These are phyloP conservation scores for Grammomys surdaster DNA, from an alignment of 2,113 vertebrate species.

Conservation along the genomic window DNA sequence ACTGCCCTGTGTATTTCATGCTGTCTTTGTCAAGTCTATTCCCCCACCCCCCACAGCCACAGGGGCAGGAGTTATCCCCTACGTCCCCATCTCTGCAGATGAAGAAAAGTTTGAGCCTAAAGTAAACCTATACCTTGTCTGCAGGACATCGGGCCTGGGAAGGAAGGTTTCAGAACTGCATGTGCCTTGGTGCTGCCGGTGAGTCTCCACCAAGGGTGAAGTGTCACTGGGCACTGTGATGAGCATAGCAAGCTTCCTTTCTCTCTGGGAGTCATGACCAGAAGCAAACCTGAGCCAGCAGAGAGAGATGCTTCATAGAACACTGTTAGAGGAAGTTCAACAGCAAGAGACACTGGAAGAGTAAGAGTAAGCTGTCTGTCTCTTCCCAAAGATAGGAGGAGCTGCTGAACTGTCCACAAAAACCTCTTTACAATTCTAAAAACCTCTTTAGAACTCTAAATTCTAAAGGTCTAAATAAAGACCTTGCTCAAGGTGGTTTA, in stretches of 20 bases:
- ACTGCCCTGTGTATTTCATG: slow-evolving; percentile 63
- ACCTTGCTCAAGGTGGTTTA: neutral
- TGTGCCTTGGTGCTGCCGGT: neutral
- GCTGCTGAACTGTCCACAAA: neutral
- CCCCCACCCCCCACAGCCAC: neutral
- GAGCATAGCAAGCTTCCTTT: neutral
- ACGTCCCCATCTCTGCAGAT: neutral
- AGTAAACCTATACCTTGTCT: neutral
- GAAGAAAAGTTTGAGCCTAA: neutral
- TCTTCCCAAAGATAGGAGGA: neutral
- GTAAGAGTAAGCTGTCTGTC: neutral
- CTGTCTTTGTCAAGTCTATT: slow-evolving; percentile 49
- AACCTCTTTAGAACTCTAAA: neutral
- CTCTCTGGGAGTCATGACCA: neutral
- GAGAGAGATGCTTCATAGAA: neutral
- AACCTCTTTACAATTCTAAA: neutral
- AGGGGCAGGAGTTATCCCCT: neutral
- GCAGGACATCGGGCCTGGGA: neutral
- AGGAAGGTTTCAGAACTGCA: neutral
- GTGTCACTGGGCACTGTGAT: neutral
- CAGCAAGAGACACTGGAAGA: neutral
- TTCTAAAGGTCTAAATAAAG: no score
- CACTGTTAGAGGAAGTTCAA: neutral
- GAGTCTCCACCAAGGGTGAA: neutral
- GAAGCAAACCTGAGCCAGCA: neutral